phyloP scores from a whole-genome alignment of 2,888 invertebrate species.

The Myathropa florea region DNA sequence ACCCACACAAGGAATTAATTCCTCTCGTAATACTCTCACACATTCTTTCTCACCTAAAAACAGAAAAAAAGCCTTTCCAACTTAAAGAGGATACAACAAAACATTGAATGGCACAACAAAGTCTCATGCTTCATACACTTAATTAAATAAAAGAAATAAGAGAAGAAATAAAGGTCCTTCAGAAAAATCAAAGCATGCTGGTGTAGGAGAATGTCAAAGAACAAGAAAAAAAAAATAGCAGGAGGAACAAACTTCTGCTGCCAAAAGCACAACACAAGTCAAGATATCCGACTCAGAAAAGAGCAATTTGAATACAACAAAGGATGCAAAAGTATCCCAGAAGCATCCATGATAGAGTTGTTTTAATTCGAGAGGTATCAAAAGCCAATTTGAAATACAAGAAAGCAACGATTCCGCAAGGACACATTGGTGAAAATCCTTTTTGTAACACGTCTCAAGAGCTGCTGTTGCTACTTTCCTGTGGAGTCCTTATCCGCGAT shows the following conservation, averaged over 20 bases:
- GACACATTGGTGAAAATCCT: constrained; percentile 4
- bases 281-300: constrained; percentile 53
- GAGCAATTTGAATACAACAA: constrained; percentile 54
- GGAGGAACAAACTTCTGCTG: neutral
- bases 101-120: constrained; percentile 56
- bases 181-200: constrained; percentile 30
- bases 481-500: neutral
- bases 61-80: constrained; percentile 6
- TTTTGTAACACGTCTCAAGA: constrained; percentile 13
- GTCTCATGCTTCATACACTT: constrained; percentile 66
- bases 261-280: constrained; percentile 32
- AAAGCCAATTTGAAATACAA: constrained; percentile 22
- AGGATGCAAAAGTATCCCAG: constrained; percentile 36
- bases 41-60: neutral
- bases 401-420: neutral
- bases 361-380: constrained; percentile 40
- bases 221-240: constrained; percentile 2
- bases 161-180: constrained; percentile 65
- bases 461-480: neutral
- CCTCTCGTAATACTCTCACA: constrained; percentile 17
- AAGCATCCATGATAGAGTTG: constrained; percentile 41
- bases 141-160: constrained; percentile 69
- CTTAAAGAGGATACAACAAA: constrained; percentile 32
- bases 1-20: constrained; percentile 22
- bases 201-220: neutral